Evolutionary conservation across 2,888 invertebrate genomes (phyloP), one percentile per base, ranked within the genome.

Genomic region (Meandrusa payeni): DNA sequence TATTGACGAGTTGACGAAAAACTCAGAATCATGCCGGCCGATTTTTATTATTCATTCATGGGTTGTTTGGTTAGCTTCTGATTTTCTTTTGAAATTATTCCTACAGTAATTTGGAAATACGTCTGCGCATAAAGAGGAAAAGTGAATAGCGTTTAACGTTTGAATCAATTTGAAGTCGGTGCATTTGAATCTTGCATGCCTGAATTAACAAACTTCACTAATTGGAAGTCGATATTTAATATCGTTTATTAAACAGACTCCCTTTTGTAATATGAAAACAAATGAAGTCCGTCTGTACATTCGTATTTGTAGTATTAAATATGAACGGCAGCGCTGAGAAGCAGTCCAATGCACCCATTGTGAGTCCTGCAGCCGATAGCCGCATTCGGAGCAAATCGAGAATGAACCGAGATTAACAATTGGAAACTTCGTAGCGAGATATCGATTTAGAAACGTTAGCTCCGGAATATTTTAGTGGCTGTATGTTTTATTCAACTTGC

Each of bases 351-450:
- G 79, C 76, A 69, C 72, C 81, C 68, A 81, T 85, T 82, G 80
- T 81, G 59, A 62, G 48, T 54, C 47, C 50, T 53, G 52, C 61
- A 61, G 65, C 60, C 70, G 66, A 68, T 73, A 66, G 63, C 63
- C 62, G 67, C 69, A 74, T 73, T 82, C 64, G 64, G 51, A 76
- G 69, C 65, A 71, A 83, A 78, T 83, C 76, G 76, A 73, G 74
- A 83, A 79, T 83, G 77, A 79, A 81, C 75, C 61, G 54, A 75
- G 83, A 83, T 85, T 80, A 81, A 76, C 78, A 72, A 68, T 76
- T 67, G 61, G 61, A 61, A 77, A 80, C 72, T 78, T 72, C 52
- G 59, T 55, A 64, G 62, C 59, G 65, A 71, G 66, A 72, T 64
- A 64, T 61, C 71, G 69, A 71, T 73, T 69, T 68, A 57, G 52